These are phyloP conservation scores for Nephrotoma guestfalica DNA, from an alignment of 2,888 invertebrate species.

Conservation along the genomic window DNA sequence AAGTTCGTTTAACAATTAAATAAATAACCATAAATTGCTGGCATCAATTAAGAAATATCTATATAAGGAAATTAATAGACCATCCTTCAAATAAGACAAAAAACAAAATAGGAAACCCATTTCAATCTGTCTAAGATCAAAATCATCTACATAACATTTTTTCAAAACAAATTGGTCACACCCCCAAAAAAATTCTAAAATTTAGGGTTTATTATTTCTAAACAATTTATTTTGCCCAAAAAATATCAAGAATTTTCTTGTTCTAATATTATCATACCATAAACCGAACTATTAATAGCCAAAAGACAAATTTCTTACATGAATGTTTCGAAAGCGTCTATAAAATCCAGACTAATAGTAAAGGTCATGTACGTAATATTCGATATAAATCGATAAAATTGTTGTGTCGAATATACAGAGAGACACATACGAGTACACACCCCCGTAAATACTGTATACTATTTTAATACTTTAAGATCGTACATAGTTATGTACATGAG, in stretches of 20 bases:
- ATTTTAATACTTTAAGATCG: not conserved
- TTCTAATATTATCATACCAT: not conserved
- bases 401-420: not conserved
- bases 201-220: not conserved
- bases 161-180: not conserved
- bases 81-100: not conserved
- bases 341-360: not conserved
- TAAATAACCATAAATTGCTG: not conserved
- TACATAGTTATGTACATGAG: not conserved
- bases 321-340: not conserved
- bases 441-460: no score
- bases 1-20: no score
- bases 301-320: not conserved
- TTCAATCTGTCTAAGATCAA: not conserved
- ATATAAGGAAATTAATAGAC: not conserved
- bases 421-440: no score
- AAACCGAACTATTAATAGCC: not conserved
- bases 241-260: not conserved
- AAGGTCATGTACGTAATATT: not conserved
- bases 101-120: not conserved
- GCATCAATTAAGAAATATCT: not conserved
- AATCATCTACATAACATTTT: not conserved
- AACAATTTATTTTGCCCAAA: not conserved
- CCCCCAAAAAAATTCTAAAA: not conserved
- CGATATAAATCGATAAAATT: not conserved